These are phyloP conservation scores for Mactra quadrangularis DNA, from an alignment of 1,140 invertebrate genomes.

Conservation along the genomic window DNA sequence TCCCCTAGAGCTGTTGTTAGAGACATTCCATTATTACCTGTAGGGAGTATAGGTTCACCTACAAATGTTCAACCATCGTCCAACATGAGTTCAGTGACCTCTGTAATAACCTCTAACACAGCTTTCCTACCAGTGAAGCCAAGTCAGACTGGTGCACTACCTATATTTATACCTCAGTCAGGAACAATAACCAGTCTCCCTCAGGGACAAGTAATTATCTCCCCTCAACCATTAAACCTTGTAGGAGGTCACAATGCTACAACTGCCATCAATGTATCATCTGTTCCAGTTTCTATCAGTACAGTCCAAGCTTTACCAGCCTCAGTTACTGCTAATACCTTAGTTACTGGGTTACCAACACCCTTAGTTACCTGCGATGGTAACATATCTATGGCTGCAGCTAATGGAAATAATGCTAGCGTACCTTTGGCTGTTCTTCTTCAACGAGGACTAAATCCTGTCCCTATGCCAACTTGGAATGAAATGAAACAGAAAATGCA, in stretches of 20 bases:
- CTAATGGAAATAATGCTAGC: constrained; percentile 33
- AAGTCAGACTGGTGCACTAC: constrained; percentile 89
- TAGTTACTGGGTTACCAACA: constrained; percentile 33
- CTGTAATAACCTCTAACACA: constrained; percentile 61
- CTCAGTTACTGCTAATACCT: constrained; percentile 18
- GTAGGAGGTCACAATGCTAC: constrained; percentile 4
- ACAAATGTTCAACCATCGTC: neutral
- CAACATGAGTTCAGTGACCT: neutral
- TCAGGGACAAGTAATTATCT: constrained; percentile 34
- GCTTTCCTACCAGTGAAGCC: constrained; percentile 61
- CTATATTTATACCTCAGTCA: constrained; percentile 35
- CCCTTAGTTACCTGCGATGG: constrained; percentile 57
- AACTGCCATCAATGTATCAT: constrained; percentile 8
- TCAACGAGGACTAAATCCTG: constrained; percentile 73
- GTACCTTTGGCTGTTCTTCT: constrained; percentile 78
- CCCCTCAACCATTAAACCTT: neutral
- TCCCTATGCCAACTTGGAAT: constrained; percentile 71
- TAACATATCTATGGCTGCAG: constrained; percentile 31
- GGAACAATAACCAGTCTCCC: constrained; percentile 1
- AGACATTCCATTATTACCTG: constrained; percentile 3
- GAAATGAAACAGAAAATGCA: constrained; percentile 75
- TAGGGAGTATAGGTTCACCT: neutral
- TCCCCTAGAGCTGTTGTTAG: neutral
- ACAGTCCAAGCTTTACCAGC: constrained; percentile 47
- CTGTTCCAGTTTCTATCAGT: constrained; percentile 18